Base-by-base conservation (phyloP, 1,140 invertebrate species). In the Colletes gigas region DNA sequence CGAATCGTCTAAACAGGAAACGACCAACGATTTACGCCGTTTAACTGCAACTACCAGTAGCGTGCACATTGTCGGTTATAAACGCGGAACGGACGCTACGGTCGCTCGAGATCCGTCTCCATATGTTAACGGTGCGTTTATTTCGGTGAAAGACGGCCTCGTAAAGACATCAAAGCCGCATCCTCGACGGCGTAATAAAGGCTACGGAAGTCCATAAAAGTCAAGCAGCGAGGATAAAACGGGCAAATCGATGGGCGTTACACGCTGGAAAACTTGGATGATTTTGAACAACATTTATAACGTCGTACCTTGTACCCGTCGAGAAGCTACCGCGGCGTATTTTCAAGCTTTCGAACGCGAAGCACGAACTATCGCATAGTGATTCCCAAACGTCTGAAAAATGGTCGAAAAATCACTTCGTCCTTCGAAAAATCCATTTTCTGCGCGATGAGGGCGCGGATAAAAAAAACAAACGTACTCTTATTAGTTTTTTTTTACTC, bases 111-210 rank as follows among this genome's bases (percentile, higher is more conserved):
- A 72, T 30, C 52, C 44, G 39, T 55, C 60, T 14, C 21, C 77
- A 50, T 73, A 21, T 41, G 77, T 79, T 73, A 60, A 12, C 1
- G 50, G 54, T 44, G 19, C 59, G 69, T 79, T 73, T 79, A 73
- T 79, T 79, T 79, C 70, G 52, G 60, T 65, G 69, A 65, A 15
- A 71, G 77, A 79, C 60, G 19, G 57, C 17, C 77, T 79, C 77
- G 77, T 79, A 79, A 79, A 79, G 77, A 59, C 77, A 73, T 79
- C 70, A 79, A 79, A 79, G 77, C 60, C 21, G 62, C 60, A 73
- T 66, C 70, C 60, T 79, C 50, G 70, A 66, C 77, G 52, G 41
- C 70, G 77, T 39, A 73, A 66, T 73, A 73, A 79, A 79, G 77
- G 63, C 60, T 39, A 55, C 69, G 77, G 70, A 79, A 79, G 77